Conservation (phyloP, 2,888 invertebrate genomes). For the Lasioglossum zephyrum region DNA sequence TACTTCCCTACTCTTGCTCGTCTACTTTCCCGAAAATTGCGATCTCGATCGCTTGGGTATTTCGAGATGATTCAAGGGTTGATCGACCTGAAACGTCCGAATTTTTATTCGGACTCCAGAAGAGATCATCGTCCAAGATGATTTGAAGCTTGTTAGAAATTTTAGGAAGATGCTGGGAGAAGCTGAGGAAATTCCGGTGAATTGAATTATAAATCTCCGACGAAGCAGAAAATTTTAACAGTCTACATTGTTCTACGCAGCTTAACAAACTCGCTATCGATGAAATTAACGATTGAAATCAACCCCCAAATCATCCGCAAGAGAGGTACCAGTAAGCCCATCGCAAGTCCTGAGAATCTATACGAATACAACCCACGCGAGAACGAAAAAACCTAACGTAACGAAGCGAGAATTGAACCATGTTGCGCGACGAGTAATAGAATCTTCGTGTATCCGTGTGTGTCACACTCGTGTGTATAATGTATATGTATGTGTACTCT, state of each 20-base stretch:
- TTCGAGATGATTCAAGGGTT: background rate
- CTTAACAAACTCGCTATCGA: no score
- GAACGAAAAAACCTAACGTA: slow-evolving; percentile 22
- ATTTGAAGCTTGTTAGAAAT: background rate
- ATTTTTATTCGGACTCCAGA: background rate
- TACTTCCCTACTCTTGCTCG: background rate
- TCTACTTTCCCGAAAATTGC: background rate
- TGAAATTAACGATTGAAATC: background rate
- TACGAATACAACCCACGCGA: slow-evolving; percentile 31
- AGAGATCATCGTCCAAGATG: background rate
- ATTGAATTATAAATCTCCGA: background rate
- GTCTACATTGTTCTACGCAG: no score
- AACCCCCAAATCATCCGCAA: slow-evolving; percentile 6
- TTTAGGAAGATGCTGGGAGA: background rate
- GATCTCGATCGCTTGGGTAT: background rate
- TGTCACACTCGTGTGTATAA: slow-evolving; percentile 14
- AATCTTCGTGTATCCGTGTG: slow-evolving; percentile 25
- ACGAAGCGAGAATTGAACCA: slow-evolving; percentile 40
- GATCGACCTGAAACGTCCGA: background rate
- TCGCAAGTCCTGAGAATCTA: slow-evolving; percentile 49
- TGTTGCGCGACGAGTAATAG: slow-evolving; percentile 58
- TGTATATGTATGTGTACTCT: slow-evolving; percentile 8
- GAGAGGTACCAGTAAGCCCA: slow-evolving; percentile 29
- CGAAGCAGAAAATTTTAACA: no score
- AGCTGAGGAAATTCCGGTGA: background rate